phyloP scores from a whole-genome alignment of 2,888 invertebrate genomes.

The Sphinx pinastri region DNA sequence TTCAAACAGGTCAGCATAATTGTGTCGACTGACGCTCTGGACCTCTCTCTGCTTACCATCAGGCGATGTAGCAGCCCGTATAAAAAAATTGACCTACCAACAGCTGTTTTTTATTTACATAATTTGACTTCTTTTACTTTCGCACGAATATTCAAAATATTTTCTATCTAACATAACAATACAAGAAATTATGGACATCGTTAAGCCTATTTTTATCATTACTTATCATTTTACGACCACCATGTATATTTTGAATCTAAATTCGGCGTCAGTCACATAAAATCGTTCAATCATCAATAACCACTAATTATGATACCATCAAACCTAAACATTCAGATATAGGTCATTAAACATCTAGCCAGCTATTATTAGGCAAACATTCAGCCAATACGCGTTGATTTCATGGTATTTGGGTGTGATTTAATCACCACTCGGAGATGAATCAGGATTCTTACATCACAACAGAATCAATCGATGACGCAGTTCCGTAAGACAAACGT shows the following conservation, averaged over 20 bases:
- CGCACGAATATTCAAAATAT: too few species aligned
- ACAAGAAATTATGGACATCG: too few species aligned
- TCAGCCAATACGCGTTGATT: neutral
- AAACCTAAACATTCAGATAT: neutral
- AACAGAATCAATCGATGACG: slow-evolving; percentile 3
- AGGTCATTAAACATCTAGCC: neutral
- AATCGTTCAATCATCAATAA: neutral
- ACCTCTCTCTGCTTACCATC: too few species aligned
- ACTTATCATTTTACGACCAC: too few species aligned
- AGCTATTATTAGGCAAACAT: slow-evolving; percentile 11
- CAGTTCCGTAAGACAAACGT: neutral
- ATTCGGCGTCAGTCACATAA: neutral
- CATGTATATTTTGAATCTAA: neutral
- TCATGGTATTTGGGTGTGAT: slow-evolving; percentile 3
- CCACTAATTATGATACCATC: neutral
- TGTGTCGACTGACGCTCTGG: too few species aligned
- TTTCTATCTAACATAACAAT: too few species aligned
- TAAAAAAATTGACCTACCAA: too few species aligned
- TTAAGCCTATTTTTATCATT: too few species aligned
- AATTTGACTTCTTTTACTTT: too few species aligned
- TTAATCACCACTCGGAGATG: slow-evolving; percentile 14
- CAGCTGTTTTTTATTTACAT: too few species aligned
- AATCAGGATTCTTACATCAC: slow-evolving; percentile 5
- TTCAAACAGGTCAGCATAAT: too few species aligned
- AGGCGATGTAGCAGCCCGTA: too few species aligned